Conservation (phyloP, 2,888 invertebrate species). For the Drosophila imparisetae region DNA sequence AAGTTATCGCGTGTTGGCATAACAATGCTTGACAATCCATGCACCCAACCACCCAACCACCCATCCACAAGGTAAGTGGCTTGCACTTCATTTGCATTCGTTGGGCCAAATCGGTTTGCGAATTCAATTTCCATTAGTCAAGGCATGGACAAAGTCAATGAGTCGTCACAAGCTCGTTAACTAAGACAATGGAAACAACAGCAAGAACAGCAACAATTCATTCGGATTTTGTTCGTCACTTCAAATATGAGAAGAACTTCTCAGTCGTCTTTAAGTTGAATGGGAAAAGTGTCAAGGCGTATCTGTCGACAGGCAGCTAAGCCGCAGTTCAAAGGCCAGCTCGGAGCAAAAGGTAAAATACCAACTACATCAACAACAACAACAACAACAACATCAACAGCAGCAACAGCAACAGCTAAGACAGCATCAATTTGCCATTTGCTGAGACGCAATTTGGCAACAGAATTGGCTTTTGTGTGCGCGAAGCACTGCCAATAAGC, state of each 20-base stretch:
- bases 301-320: constrained; percentile 25
- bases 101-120: constrained; percentile 31
- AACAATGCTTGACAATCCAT: neutral
- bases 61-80: constrained; percentile 6
- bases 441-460: constrained; percentile 56
- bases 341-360: constrained; percentile 35
- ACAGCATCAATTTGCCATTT: constrained; percentile 31
- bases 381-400: constrained; percentile 1
- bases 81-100: constrained; percentile 69
- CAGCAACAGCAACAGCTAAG: constrained; percentile 3
- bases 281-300: constrained; percentile 13
- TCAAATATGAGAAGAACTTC: constrained; percentile 16
- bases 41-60: neutral
- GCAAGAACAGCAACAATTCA: constrained; percentile 5
- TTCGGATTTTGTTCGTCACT: constrained; percentile 22
- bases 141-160: constrained; percentile 49
- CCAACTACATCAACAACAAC: constrained; percentile 1
- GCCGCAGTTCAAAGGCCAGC: constrained; percentile 36
- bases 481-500: constrained; percentile 56
- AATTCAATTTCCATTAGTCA: constrained; percentile 68
- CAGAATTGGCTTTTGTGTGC: constrained; percentile 30
- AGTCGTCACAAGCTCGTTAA: constrained; percentile 67
- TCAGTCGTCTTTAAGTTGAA: constrained; percentile 8
- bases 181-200: constrained; percentile 8
- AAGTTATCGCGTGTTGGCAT: neutral